Conservation (phyloP, 2,888 invertebrate genomes). For the Synanthedon tipuliformis region DNA sequence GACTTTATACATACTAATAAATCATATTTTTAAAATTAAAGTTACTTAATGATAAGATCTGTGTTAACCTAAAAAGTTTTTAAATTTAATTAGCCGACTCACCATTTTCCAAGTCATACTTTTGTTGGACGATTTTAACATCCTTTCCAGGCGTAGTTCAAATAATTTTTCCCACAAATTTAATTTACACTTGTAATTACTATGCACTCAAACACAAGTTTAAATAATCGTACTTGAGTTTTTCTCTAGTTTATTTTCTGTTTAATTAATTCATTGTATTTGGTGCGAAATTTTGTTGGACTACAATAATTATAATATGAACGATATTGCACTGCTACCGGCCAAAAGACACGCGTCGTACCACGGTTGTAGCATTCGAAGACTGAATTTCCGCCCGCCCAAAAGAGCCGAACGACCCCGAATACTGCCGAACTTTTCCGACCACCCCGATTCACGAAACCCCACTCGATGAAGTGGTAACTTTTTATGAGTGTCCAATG, state of each 20-base stretch:
- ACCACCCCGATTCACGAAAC: constrained; percentile 46
- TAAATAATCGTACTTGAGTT: constrained; percentile 4
- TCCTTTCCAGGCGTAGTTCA: constrained; percentile 41
- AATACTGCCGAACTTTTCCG: constrained; percentile 19
- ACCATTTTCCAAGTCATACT: constrained; percentile 47
- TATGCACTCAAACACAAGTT: constrained; percentile 24
- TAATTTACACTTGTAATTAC: constrained; percentile 30
- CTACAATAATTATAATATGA: constrained; percentile 29
- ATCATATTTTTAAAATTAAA: too few species aligned
- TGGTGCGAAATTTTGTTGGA: constrained; percentile 17
- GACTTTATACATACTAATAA: too few species aligned
- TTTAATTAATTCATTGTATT: constrained; percentile 7
- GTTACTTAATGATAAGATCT: too few species aligned
- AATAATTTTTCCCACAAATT: constrained; percentile 43
- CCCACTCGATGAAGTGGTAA: constrained; percentile 66
- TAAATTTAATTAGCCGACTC: constrained; percentile 17
- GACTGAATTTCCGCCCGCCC: constrained; percentile 57
- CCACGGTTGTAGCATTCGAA: constrained; percentile 23
- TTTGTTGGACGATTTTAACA: constrained; percentile 37
- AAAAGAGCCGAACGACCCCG: constrained; percentile 31
- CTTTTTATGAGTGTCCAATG: constrained; percentile 61
- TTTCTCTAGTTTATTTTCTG: constrained; percentile 7
- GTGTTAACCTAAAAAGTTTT: constrained; percentile 3
- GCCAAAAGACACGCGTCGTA: constrained; percentile 20
- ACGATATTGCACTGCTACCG: constrained; percentile 35